Evolutionary conservation across 2,113 vertebrate species (phyloP), one percentile per base, ranked within the genome.

Genomic region (Ophthalmolycus amberensis): DNA sequence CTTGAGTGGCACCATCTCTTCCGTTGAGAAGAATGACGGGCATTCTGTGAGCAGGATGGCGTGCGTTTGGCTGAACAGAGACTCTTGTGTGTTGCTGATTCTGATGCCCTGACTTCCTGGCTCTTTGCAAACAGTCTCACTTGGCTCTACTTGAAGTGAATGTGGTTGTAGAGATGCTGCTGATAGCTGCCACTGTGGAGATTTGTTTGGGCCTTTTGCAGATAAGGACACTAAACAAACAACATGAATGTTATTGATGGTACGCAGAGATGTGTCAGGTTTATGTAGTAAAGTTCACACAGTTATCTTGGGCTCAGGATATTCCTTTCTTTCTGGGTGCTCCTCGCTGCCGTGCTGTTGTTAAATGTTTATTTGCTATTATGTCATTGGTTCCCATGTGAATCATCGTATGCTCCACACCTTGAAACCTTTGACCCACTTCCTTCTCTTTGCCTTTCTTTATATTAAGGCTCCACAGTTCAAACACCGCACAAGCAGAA

Each of bases 11-110:
- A 15, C 10, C 29, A 14, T 69, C 62, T 32, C 64, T 50, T 62
- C 54, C 44, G 22, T 7, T 20, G 37, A 67, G 56, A 79, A 82
- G 77, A 82, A 91, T 54, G 84, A 27, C 1, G 32, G 22, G 6
- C 48, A 62, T 79, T 85, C 84, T 86, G 8, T 9, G 5, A 56
- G 4, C 58, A 27, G 52, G 46, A 63, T 75, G 60, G 71, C 12
- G 8, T 82, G 84, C 15, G 34, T 44, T 18, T 48, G 82, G 20
- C 18, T 14, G 9, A 69, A 89, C 80, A 84, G 71, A 73, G 46
- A 52, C 16, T 16, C 37, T 59, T 71, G 42, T 60, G 54, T 90
- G 40, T 9, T 40, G 37, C 44, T 12, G 72, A 20, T 32, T 75
- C 44, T 67, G 75, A 71, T 63, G 70, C 67, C 71, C 68, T 82